Percentiles rank a stretch among this genome's conserved stretches.
Conservation (phyloP, 2,797 vertebrate species). For the Parauchenoglanis ngamensis region DNA sequence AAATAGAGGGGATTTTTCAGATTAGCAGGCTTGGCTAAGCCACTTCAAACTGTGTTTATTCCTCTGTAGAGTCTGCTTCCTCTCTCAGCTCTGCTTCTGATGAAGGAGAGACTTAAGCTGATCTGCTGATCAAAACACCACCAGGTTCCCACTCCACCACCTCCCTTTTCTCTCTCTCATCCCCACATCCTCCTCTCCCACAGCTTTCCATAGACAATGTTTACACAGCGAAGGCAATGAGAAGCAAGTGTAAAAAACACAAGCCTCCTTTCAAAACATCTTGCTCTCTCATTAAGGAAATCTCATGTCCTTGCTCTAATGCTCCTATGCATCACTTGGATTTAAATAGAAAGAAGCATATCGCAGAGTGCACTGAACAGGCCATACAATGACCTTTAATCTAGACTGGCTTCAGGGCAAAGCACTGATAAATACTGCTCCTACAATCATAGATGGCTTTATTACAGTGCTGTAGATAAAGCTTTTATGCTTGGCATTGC, state of each 20-base stretch:
- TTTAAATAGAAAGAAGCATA: slow-evolving; percentile 11
- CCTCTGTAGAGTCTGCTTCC: slow-evolving; percentile 47
- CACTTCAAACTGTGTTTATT: slow-evolving; percentile 60
- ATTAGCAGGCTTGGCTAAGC: slow-evolving; percentile 51
- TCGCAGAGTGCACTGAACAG: neutral
- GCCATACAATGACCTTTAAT: slow-evolving; percentile 12
- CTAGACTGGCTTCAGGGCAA: neutral
- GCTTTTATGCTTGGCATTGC: slow-evolving; percentile 32
- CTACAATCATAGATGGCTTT: slow-evolving; percentile 18
- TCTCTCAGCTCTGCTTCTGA: slow-evolving; percentile 53
- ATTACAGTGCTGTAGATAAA: slow-evolving; percentile 43
- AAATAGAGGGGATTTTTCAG: slow-evolving; percentile 55
- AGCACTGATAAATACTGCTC: neutral
- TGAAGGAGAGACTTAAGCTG: slow-evolving; percentile 44
- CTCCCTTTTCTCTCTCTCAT: slow-evolving; percentile 6
- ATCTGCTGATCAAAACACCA: slow-evolving; percentile 42
- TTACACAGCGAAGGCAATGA: slow-evolving; percentile 1
- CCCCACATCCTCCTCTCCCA: slow-evolving; percentile 47
- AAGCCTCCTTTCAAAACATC: slow-evolving; percentile 16
- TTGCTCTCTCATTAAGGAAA: slow-evolving; percentile 16
- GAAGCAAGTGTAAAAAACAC: neutral
- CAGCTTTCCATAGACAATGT: slow-evolving; percentile 19
- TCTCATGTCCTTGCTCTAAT: slow-evolving; percentile 19
- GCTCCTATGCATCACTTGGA: neutral
- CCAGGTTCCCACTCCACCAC: slow-evolving; percentile 38